Evolutionary conservation across 2,797 vertebrate species (phyloP).

Genomic region (Trachurus trachurus): DNA sequence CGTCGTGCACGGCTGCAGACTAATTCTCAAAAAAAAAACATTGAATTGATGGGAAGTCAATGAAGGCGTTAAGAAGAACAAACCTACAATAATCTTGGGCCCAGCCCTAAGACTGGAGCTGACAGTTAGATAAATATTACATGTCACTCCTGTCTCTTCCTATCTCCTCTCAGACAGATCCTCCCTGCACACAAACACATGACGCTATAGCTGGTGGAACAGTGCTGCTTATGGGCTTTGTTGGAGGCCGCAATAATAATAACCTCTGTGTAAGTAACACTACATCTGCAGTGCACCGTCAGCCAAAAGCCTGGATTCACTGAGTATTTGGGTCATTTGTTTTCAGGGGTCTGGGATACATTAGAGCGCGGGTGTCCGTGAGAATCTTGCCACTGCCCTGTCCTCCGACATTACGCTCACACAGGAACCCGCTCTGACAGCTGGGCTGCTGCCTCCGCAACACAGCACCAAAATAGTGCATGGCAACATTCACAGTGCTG

Average conservation of each 20-base stretch:
- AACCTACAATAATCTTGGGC: slow-evolving; percentile 31
- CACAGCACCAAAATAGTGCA: slow-evolving; percentile 55
- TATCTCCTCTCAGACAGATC: slow-evolving; percentile 28
- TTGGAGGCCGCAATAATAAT: slow-evolving; percentile 52
- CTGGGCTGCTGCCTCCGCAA: slow-evolving; percentile 62
- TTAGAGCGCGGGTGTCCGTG: slow-evolving; percentile 78
- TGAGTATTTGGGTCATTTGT: slow-evolving; percentile 82
- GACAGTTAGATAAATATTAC: slow-evolving; percentile 39
- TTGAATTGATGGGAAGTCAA: slow-evolving; percentile 33
- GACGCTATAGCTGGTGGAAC: slow-evolving; percentile 35
- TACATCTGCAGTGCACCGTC: slow-evolving; percentile 65
- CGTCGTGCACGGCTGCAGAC: not conserved
- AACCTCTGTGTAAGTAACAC: slow-evolving; percentile 54
- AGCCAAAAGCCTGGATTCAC: slow-evolving; percentile 70
- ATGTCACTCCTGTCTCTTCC: slow-evolving; percentile 15
- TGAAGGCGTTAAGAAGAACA: slow-evolving; percentile 14
- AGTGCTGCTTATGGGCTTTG: slow-evolving; percentile 51
- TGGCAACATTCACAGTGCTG: slow-evolving; percentile 27
- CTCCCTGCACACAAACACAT: slow-evolving; percentile 34
- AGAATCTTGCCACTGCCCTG: slow-evolving; percentile 72
- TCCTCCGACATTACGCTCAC: slow-evolving; percentile 75
- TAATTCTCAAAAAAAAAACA: slow-evolving; percentile 12
- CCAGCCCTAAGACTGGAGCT: slow-evolving; percentile 12
- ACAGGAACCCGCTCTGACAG: slow-evolving; percentile 69
- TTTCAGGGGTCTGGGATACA: slow-evolving; percentile 74